Evolutionary conservation across 2,888 invertebrate genomes (phyloP), one percentile per base, ranked within the genome.

Genomic region (Galeruca laticollis): DNA sequence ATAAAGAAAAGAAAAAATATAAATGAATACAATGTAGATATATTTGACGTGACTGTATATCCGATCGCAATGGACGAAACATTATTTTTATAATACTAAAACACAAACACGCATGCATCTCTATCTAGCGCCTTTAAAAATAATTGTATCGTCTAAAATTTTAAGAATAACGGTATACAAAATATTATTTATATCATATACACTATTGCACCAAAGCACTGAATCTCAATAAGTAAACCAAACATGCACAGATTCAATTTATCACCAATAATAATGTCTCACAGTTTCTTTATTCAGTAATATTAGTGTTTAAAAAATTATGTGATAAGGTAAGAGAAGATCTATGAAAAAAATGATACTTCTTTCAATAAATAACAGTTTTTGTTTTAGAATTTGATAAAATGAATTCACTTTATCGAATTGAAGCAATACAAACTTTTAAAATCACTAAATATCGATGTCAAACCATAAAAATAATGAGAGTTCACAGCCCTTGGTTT

Each of bases 11-110:
- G 31, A 47, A 47, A 47, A 15, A 47, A 43, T 13, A 40, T n/a
- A 11, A 43, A 43, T n/a, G 65, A 59, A 59, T 65, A 65, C 57
- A 59, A 57, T 64, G 64, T 65, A 59, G 49, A 66, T 43, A 66
- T 65, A 65, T 66, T 66, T 66, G 59, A 66, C 66, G 66, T 59
- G 66, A 66, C 66, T 66, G 40, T 35, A 51, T 66, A 66, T 66
- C 51, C 26, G 26, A 26, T 66, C 59, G n/a, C 8, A 60, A 66
- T 59, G 66, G 66, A 66, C 60, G 60, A 66, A 51, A 47, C 49
- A 66, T 66, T 59, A 40, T 52, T 26, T 20, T 20, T 43, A 60
- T 60, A 43, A 33, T 59, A 54, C 54, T 54, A 63, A 49, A 52
- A 66, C 49, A 66, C 26, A 31, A 43, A 66, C 59, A 66, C 66